Conservation (phyloP, 2,113 vertebrate genomes). For the Pterocles burchelli region DNA sequence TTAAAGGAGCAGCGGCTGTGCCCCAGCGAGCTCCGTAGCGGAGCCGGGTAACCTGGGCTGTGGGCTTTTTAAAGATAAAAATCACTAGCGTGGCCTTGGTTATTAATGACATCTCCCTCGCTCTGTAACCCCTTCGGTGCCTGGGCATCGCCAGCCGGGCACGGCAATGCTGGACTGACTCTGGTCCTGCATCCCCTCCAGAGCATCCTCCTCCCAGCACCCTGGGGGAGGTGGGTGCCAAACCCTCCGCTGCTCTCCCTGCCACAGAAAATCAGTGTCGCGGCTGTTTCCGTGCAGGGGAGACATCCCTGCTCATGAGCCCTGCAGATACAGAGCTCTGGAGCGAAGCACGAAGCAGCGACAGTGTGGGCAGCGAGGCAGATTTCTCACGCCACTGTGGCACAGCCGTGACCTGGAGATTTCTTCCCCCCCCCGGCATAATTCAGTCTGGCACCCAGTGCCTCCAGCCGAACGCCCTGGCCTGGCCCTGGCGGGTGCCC, state of each 20-base stretch:
- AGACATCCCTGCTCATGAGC: not conserved
- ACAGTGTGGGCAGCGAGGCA: not conserved
- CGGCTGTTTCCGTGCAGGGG: not conserved
- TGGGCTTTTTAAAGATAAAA: constrained; percentile 70
- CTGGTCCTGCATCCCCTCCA: not conserved
- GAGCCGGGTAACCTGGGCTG: constrained; percentile 16
- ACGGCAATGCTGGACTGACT: not conserved
- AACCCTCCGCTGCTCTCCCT: fast-evolving
- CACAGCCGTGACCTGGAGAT: constrained; percentile 10
- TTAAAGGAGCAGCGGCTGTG: constrained; percentile 69
- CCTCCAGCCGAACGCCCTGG: constrained; percentile 9
- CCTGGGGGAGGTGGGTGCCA: not conserved
- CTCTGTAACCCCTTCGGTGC: constrained; percentile 50
- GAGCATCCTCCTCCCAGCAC: not conserved
- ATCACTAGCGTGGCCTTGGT: constrained; percentile 39
- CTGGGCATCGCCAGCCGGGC: not conserved
- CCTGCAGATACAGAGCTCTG: not conserved
- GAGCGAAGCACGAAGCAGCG: not conserved
- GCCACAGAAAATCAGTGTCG: not conserved
- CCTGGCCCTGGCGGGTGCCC: constrained; percentile 29
- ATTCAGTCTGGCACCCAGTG: constrained; percentile 31
- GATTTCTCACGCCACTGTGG: not conserved
- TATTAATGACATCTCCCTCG: constrained; percentile 1
- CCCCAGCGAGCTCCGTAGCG: constrained; percentile 35
- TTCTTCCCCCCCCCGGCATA: not conserved